phyloP scores from a whole-genome alignment of 2,888 invertebrate species.

The Drosophila birchii region DNA sequence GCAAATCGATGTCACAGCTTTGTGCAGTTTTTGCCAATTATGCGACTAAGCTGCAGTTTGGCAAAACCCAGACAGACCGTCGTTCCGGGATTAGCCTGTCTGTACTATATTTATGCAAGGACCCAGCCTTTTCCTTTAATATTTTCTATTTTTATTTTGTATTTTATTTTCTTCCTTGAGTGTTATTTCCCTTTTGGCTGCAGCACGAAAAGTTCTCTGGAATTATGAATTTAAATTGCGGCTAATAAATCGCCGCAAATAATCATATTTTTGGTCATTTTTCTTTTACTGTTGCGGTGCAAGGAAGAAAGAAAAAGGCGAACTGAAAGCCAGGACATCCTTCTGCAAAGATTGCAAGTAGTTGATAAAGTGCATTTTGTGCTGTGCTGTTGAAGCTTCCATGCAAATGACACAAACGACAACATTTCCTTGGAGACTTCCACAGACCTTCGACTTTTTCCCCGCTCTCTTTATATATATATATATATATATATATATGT shows the following conservation, averaged over 20 bases:
- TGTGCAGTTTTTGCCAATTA: constrained; percentile 37
- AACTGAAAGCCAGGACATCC: constrained; percentile 29
- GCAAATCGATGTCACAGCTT: constrained; percentile 28
- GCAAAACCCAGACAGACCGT: constrained; percentile 38
- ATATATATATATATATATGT: constrained; percentile 1
- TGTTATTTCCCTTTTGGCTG: constrained; percentile 67
- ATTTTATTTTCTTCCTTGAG: constrained; percentile 50
- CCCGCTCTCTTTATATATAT: not conserved
- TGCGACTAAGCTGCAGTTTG: constrained; percentile 41
- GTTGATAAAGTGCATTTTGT: constrained; percentile 81
- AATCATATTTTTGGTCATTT: constrained; percentile 45
- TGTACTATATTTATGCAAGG: not conserved
- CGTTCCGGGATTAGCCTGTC: constrained; percentile 35
- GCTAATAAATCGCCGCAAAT: constrained; percentile 77
- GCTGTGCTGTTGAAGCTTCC: constrained; percentile 41
- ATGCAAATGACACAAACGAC: constrained; percentile 69
- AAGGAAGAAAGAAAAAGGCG: constrained; percentile 5
- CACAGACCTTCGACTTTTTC: not conserved
- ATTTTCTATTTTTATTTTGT: constrained; percentile 12
- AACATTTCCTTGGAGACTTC: constrained; percentile 41
- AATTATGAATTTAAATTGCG: constrained; percentile 83
- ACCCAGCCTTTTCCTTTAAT: not conserved
- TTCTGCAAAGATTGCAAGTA: constrained; percentile 66
- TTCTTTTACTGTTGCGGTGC: constrained; percentile 21
- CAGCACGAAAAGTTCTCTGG: constrained; percentile 38